These are phyloP conservation scores for Pogoniulus pusillus DNA, from an alignment of 2,797 vertebrate species.

Conservation along the genomic window DNA sequence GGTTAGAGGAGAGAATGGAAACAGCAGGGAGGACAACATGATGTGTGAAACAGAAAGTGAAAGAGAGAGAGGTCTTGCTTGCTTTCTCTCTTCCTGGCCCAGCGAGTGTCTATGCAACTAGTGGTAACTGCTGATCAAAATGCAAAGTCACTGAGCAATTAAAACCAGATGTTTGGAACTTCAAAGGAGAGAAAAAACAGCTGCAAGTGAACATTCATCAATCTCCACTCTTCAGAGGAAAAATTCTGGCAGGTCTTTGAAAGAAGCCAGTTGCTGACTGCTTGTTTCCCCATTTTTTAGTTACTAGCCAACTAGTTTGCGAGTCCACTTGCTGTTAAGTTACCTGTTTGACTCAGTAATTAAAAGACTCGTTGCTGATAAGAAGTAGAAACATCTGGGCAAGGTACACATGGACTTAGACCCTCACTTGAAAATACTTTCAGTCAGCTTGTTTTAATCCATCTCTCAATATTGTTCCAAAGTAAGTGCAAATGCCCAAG, in stretches of 20 bases:
- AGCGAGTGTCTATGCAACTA: constrained; percentile 54
- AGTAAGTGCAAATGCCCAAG: background rate
- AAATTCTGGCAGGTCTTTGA: constrained; percentile 71
- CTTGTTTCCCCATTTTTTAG: constrained; percentile 25
- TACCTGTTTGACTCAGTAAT: constrained; percentile 31
- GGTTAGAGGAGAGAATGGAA: constrained; percentile 56
- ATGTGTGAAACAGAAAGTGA: constrained; percentile 66
- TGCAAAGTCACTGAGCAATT: constrained; percentile 71
- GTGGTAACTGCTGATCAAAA: constrained; percentile 73
- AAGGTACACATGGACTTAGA: background rate
- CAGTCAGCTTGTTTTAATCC: constrained; percentile 15
- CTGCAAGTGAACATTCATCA: constrained; percentile 62
- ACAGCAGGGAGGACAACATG: constrained; percentile 43
- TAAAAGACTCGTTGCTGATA: background rate
- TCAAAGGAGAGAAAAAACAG: constrained; percentile 78
- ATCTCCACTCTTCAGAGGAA: constrained; percentile 64
- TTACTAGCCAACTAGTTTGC: constrained; percentile 30
- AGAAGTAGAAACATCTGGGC: background rate
- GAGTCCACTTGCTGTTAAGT: background rate
- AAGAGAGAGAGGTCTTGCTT: constrained; percentile 34
- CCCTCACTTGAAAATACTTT: constrained; percentile 7
- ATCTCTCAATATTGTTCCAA: background rate
- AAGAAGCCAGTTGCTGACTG: constrained; percentile 69
- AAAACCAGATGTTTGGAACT: constrained; percentile 82
- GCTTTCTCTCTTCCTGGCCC: constrained; percentile 34